These are phyloP conservation scores for Callocephalon fimbriatum DNA, from an alignment of 2,113 vertebrate genomes.

Conservation along the genomic window DNA sequence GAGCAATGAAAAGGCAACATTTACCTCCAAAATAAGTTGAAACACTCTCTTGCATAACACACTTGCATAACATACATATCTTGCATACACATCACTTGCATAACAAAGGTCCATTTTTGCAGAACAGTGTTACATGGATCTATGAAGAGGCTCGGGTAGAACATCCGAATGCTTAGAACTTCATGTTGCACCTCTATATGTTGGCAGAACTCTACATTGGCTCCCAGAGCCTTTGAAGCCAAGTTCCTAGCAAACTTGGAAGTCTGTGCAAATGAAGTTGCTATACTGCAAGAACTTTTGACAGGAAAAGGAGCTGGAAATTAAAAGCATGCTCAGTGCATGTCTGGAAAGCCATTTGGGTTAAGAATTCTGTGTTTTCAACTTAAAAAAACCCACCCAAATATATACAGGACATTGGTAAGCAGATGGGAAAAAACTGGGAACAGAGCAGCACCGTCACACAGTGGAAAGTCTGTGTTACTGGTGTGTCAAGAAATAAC, in stretches of 20 bases:
- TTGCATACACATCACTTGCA: background rate
- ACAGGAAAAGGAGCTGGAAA: background rate
- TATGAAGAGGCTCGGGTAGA: background rate
- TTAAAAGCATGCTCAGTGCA: background rate
- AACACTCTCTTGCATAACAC: background rate
- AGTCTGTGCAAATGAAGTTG: background rate
- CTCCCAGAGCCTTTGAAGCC: background rate
- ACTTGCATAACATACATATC: background rate
- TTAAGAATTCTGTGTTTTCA: background rate
- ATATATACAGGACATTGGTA: background rate
- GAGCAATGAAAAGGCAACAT: background rate
- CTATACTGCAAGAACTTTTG: background rate
- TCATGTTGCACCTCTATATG: background rate
- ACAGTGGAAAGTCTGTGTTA: background rate
- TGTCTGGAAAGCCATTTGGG: background rate
- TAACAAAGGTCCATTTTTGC: background rate
- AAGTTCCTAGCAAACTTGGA: background rate
- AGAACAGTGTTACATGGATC: background rate
- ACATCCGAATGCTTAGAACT: background rate
- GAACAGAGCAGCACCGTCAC: background rate
- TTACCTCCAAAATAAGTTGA: background rate
- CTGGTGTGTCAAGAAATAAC: background rate
- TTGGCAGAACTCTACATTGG: background rate
- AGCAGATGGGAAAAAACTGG: background rate
- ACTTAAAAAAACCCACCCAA: background rate